phyloP scores from a whole-genome alignment of 2,797 vertebrate species.

The Orientallactaga sibirica region DNA sequence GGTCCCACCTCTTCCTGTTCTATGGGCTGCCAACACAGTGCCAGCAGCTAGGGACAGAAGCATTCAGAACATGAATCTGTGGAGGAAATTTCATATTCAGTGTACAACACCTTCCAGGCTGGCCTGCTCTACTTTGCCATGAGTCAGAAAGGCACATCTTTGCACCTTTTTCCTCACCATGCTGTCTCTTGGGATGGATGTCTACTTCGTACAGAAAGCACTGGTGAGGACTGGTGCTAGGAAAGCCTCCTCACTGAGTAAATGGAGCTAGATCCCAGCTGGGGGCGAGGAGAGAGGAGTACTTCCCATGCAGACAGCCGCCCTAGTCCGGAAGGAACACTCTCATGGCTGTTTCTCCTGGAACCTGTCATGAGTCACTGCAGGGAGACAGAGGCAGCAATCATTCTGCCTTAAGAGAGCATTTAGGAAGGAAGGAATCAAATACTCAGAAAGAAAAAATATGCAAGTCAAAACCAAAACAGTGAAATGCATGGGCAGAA shows the following conservation, averaged over 20 bases:
- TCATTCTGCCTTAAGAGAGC: slow-evolving; percentile 4
- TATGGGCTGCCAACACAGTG: too few species aligned
- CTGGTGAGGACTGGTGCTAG: background rate
- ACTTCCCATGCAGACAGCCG: accelerated
- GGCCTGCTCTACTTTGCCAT: accelerated
- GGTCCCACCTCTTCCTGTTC: background rate
- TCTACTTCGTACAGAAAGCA: background rate
- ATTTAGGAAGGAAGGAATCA: slow-evolving; percentile 31
- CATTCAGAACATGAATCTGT: background rate
- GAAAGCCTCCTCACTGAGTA: background rate
- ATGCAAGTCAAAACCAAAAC: slow-evolving; percentile 1
- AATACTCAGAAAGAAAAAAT: slow-evolving; percentile 32
- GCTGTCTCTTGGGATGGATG: background rate
- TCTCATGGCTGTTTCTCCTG: slow-evolving; percentile 46
- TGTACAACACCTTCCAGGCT: background rate
- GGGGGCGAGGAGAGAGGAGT: background rate
- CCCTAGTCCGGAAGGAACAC: background rate
- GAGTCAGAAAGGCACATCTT: background rate
- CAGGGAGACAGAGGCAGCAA: background rate
- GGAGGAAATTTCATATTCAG: background rate
- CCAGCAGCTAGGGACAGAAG: background rate
- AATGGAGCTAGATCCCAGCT: background rate
- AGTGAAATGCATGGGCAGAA: background rate
- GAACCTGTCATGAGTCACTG: background rate
- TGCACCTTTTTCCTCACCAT: accelerated